Percentiles rank a stretch among this genome's conserved stretches.
phyloP scores from a whole-genome alignment of 2,797 vertebrate genomes.

The Cheirogaleus major region DNA sequence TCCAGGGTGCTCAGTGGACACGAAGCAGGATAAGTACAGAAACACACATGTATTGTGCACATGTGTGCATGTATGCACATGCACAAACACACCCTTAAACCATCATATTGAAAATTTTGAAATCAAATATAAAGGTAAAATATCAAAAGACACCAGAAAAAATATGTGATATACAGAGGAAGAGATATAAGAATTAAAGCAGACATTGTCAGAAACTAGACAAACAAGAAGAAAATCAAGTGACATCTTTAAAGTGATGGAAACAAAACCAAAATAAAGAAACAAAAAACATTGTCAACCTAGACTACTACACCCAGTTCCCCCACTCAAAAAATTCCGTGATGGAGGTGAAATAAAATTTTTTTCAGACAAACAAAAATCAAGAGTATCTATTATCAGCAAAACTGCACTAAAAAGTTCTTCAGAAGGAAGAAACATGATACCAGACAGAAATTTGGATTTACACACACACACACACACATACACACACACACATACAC shows the following conservation, averaged over 20 bases:
- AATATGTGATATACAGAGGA: neutral
- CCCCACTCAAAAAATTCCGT: neutral
- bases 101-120: neutral
- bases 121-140: neutral
- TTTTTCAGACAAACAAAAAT: neutral
- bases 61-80: rapidly evolving
- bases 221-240: neutral
- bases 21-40: neutral
- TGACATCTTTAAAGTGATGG: neutral
- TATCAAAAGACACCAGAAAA: neutral
- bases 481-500: neutral
- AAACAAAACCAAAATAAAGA: neutral
- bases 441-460: neutral
- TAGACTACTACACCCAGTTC: neutral
- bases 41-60: neutral
- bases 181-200: neutral
- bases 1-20: neutral
- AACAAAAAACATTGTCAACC: neutral
- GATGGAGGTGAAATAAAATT: neutral
- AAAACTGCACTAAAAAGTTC: neutral
- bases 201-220: neutral
- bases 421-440: neutral
- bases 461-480: neutral
- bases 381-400: neutral
- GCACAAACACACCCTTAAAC: neutral